These are phyloP conservation scores for Drosophila prosaltans DNA, from an alignment of 1,140 invertebrate species.

Conservation along the genomic window DNA sequence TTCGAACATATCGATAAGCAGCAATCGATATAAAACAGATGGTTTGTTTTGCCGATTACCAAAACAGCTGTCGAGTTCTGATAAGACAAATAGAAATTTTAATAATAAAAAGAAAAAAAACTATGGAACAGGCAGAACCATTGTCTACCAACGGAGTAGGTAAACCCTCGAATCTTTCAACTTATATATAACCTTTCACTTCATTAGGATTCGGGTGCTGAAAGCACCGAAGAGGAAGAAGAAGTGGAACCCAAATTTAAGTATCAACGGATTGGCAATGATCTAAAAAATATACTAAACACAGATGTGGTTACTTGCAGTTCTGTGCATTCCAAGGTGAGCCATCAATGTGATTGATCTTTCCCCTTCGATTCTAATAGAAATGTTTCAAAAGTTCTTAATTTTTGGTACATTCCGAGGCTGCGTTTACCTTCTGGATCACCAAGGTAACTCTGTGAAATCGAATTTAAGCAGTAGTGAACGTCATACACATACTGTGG, in stretches of 20 bases:
- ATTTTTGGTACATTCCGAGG: slow-evolving; percentile 96
- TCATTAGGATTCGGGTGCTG: slow-evolving; percentile 43
- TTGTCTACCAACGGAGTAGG: slow-evolving; percentile 42
- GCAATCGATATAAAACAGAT: not conserved
- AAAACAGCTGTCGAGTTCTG: slow-evolving; percentile 8
- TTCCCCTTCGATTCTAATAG: not conserved
- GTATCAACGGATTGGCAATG: slow-evolving; percentile 94
- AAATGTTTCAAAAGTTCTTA: slow-evolving; percentile 88
- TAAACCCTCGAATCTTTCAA: not conserved
- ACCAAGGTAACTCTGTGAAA: slow-evolving; percentile 93
- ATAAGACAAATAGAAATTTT: slow-evolving; percentile 1
- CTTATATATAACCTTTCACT: not conserved
- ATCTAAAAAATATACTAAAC: slow-evolving; percentile 92
- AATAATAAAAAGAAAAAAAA: slow-evolving; percentile 26
- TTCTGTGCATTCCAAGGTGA: slow-evolving; percentile 94
- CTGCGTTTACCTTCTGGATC: slow-evolving; percentile 94
- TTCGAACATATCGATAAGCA: not conserved
- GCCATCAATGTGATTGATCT: slow-evolving; percentile 22
- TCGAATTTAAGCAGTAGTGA: slow-evolving; percentile 84
- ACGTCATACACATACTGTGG: slow-evolving; percentile 91
- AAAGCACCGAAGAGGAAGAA: slow-evolving; percentile 51
- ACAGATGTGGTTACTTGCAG: slow-evolving; percentile 94
- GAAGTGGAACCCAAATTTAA: slow-evolving; percentile 96
- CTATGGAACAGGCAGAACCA: slow-evolving; percentile 41
- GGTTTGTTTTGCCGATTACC: not conserved